Percentiles rank a stretch among this genome's conserved stretches.
Evolutionary conservation across 2,888 invertebrate genomes (phyloP).

Genomic region (Ectemnius lituratus): DNA sequence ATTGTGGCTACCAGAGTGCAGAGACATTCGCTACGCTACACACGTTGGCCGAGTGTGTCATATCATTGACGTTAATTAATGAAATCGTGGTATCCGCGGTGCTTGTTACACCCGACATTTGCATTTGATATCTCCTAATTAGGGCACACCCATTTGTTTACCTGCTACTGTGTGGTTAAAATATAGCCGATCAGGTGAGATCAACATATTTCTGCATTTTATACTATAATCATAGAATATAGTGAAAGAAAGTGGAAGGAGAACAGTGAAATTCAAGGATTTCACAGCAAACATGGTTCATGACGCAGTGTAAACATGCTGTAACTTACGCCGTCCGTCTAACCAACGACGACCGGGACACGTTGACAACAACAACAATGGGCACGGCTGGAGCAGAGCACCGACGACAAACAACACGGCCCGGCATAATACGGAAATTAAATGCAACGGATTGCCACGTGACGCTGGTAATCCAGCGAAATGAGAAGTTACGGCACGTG

Average conservation of each 20-base stretch:
- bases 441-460: slow-evolving; percentile 36
- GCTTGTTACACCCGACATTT: background rate
- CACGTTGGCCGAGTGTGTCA: no score
- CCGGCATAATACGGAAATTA: slow-evolving; percentile 50
- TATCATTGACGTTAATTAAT: background rate
- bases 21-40: background rate
- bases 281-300: slow-evolving; percentile 61
- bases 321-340: slow-evolving; percentile 59
- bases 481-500: no score
- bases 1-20: no score
- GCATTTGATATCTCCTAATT: background rate
- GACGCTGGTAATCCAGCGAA: background rate
- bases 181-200: background rate
- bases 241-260: slow-evolving; percentile 26
- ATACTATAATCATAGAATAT: slow-evolving; percentile 14
- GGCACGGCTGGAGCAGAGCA: slow-evolving; percentile 24
- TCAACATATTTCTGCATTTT: background rate
- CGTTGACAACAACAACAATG: slow-evolving; percentile 27
- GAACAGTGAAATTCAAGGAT: slow-evolving; percentile 57
- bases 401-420: slow-evolving; percentile 61
- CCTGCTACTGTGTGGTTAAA: background rate
- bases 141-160: background rate
- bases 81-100: background rate
- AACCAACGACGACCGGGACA: slow-evolving; percentile 23
- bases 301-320: slow-evolving; percentile 66